Evolutionary conservation across 2,113 vertebrate genomes (phyloP), one percentile per base, ranked within the genome.

Genomic region (Trogon surrucura): DNA sequence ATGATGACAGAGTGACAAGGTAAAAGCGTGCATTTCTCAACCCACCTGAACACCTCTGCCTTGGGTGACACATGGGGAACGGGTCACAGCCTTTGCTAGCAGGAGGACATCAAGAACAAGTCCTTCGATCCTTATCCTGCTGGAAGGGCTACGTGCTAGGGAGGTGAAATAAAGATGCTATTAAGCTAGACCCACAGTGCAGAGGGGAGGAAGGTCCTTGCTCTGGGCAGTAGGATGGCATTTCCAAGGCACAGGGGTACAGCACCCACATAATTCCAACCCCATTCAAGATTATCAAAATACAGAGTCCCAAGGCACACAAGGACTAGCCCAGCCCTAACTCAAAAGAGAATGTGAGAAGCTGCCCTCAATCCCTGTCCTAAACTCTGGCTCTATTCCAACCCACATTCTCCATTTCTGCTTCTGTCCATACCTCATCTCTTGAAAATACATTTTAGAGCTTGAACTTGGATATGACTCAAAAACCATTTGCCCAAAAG

Each of bases 121-220:
- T 12, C 8, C 13, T 80, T 26, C 32, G 6, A 36, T 45, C 20
- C 45, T 73, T 17, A 47, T 9, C 14, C 41, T 22, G 22, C 7
- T 54, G 13, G 6, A 77, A 48, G 12, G 22, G 29, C 30, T 70
- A 17, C 5, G 23, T 19, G 20, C 26, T 9, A 9, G 6, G 27
- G 30, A 8, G 13, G 6, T 27, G 23, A 56, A 69, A 34, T 27
- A n/a, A 75, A 61, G 41, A 11, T 41, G 20, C 41, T 67, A 3
- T 67, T 53, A 12, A 80, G 18, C 19, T 34, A 38, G 54, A 18
- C 6, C 26, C 44, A 15, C 0, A 0, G 22, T 20, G 7, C 47
- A 66, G 41, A 62, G 19, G 44, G 27, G 7, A 77, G 5, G 7
- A 3, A 17, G 6, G 10, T 44, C 11, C 8, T 48, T 93, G 11